phyloP scores from a whole-genome alignment of 2,797 vertebrate genomes.

The Nyctibius grandis region DNA sequence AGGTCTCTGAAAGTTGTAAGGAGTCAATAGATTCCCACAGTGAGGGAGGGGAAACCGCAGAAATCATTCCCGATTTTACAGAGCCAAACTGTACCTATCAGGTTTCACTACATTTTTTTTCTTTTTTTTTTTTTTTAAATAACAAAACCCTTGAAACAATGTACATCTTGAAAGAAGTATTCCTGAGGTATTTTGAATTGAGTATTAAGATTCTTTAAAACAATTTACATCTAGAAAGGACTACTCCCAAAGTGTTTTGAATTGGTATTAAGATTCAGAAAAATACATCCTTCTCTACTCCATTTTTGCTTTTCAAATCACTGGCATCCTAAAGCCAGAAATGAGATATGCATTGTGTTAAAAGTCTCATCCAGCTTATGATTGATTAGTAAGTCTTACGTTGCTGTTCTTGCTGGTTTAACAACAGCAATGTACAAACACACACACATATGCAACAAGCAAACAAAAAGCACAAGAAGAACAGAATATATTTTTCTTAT shows the following conservation, averaged over 20 bases:
- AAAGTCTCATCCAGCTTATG: background rate
- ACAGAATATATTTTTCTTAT: background rate
- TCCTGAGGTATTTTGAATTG: background rate
- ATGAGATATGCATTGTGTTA: background rate
- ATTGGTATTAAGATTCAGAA: background rate
- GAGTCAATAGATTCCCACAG: background rate
- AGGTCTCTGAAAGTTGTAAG: background rate
- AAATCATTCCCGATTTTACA: background rate
- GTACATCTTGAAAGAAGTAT: background rate
- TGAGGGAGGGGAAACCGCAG: background rate
- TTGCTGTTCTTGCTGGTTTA: background rate
- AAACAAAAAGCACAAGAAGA: background rate
- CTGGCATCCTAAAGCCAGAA: background rate
- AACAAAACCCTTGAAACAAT: background rate
- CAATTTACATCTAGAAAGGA: background rate
- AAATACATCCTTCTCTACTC: background rate
- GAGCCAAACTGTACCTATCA: background rate
- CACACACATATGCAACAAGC: background rate
- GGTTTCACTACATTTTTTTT: background rate
- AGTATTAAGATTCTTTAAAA: background rate
- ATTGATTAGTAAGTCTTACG: background rate
- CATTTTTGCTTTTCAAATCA: background rate
- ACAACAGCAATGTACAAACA: background rate
- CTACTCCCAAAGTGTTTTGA: background rate
- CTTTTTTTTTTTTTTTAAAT: background rate